Evolutionary conservation across 2,113 vertebrate species (phyloP).

Genomic region (Pterocles gutturalis): DNA sequence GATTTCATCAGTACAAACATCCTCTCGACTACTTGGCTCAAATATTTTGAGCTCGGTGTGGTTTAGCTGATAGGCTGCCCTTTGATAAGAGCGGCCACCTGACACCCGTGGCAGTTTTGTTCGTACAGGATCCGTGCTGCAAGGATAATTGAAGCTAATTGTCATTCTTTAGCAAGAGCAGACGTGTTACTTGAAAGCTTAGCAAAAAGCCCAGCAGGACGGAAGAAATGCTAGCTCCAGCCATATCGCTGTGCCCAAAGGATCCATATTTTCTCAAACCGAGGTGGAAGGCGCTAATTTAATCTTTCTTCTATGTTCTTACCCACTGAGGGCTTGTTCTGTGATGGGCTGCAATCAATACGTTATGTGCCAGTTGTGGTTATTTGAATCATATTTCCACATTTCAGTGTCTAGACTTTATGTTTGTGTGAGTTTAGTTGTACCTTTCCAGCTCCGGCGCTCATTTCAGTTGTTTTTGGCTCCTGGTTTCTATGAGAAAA

Average conservation of each 20-base stretch:
- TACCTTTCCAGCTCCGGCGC: slow-evolving; percentile 60
- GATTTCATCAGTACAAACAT: slow-evolving; percentile 11
- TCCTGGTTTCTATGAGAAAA: slow-evolving; percentile 33
- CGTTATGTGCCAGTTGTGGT: slow-evolving; percentile 43
- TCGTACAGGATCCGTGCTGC: accelerated
- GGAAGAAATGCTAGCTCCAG: neutral
- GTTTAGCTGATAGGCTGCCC: neutral
- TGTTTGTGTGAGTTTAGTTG: slow-evolving; percentile 66
- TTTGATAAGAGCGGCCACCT: neutral
- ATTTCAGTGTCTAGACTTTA: slow-evolving; percentile 68
- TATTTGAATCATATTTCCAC: slow-evolving; percentile 68
- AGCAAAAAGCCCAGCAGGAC: neutral
- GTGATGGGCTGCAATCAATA: slow-evolving; percentile 43
- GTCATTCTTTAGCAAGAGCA: neutral
- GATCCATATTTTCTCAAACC: neutral
- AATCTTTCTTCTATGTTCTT: neutral
- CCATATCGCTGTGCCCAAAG: neutral
- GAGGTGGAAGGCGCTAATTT: neutral
- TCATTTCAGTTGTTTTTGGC: slow-evolving; percentile 67
- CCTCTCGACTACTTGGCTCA: neutral
- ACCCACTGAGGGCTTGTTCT: neutral
- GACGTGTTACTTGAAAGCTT: neutral
- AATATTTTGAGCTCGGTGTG: neutral
- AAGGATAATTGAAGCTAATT: neutral
- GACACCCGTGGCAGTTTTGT: accelerated